Evolutionary conservation across 1,140 invertebrate genomes (phyloP).

Genomic region (Brachionus sp.): DNA sequence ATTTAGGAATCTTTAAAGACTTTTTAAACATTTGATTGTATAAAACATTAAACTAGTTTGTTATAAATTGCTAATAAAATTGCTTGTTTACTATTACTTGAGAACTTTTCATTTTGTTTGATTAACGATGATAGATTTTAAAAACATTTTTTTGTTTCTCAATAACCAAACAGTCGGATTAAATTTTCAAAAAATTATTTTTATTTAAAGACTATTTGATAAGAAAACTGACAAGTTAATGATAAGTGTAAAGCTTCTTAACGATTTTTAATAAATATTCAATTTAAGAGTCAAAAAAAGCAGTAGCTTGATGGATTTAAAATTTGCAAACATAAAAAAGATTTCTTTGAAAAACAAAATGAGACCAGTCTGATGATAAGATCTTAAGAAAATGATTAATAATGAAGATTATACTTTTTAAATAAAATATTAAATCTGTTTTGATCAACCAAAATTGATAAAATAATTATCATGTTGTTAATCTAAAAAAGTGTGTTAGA

Average conservation of each 20-base stretch:
- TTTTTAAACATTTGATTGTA: background rate
- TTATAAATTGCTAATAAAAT: background rate
- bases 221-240: too few relatives aligned
- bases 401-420: background rate
- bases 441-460: background rate
- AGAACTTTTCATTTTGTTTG: background rate
- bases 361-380: background rate
- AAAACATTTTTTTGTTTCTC: background rate
- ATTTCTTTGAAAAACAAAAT: too few relatives aligned
- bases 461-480: background rate
- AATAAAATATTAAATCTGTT: background rate
- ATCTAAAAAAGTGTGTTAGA: background rate
- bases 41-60: background rate
- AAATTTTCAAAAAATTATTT: background rate
- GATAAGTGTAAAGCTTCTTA: background rate
- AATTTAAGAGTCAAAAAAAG: background rate
- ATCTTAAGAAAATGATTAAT: background rate
- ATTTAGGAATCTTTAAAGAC: background rate
- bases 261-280: background rate
- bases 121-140: background rate
- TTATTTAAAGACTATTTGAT: too few relatives aligned
- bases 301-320: background rate
- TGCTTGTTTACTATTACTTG: background rate
- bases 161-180: background rate
- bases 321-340: background rate